These are phyloP conservation scores for Apis cerana DNA, from an alignment of 1,140 invertebrate genomes.

Conservation along the genomic window DNA sequence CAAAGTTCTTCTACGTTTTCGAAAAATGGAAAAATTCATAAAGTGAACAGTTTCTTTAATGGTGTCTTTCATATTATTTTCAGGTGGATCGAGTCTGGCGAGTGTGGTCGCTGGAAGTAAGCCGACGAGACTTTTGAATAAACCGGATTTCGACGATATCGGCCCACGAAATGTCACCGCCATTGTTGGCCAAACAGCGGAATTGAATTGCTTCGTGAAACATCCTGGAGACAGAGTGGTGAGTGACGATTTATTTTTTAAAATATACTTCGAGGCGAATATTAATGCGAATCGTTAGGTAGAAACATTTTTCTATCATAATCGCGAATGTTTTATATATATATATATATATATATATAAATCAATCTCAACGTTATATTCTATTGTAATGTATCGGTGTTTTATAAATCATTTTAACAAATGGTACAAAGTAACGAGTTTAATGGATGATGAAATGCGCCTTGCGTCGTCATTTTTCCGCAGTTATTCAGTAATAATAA, in stretches of 20 bases:
- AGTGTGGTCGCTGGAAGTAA: slow-evolving; percentile 72
- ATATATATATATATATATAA: too few relatives aligned
- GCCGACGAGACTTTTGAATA: slow-evolving; percentile 79
- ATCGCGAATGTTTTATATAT: too few relatives aligned
- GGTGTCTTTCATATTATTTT: slow-evolving; percentile 38
- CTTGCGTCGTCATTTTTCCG: not conserved
- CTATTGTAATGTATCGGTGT: not conserved
- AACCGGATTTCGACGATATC: slow-evolving; percentile 93
- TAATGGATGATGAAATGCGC: slow-evolving; percentile 13
- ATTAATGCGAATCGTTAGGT: not conserved
- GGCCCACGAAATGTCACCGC: slow-evolving; percentile 91
- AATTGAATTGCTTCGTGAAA: slow-evolving; percentile 91
- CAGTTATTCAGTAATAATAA: not conserved
- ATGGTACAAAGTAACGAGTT: slow-evolving; percentile 36
- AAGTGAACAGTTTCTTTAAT: not conserved
- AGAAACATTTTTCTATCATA: not conserved
- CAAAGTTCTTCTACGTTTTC: not conserved
- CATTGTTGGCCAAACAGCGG: slow-evolving; percentile 90
- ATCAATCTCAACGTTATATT: not conserved
- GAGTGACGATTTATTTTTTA: slow-evolving; percentile 76
- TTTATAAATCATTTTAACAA: slow-evolving; percentile 45
- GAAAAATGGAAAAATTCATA: not conserved
- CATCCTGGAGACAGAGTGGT: slow-evolving; percentile 94
- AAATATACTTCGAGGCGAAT: not conserved
- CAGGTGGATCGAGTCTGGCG: slow-evolving; percentile 76